phyloP scores from a whole-genome alignment of 64 coral and sea anemone genomes.

The Astreopora myriophthalma region DNA sequence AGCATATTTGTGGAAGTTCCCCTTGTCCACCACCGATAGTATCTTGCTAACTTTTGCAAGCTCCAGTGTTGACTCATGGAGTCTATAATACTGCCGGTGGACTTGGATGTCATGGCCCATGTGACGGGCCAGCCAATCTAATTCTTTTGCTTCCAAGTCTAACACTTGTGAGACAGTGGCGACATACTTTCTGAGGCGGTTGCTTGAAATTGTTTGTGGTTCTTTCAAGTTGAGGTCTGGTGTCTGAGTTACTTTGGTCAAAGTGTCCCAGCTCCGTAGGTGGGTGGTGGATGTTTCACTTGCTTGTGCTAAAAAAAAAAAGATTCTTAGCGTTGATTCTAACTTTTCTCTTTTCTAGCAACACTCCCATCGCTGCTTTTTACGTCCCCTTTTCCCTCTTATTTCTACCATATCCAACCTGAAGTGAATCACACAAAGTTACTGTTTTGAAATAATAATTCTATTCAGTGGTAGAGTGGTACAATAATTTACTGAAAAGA shows the following conservation, averaged over 20 bases:
- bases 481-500: too few species aligned
- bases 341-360: too few species aligned
- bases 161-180: not conserved
- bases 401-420: slow-evolving; percentile 60
- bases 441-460: too few species aligned
- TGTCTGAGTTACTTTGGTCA: too few species aligned
- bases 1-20: slow-evolving; percentile 9
- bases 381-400: not conserved
- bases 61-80: slow-evolving; percentile 70
- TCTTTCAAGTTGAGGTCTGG: not conserved
- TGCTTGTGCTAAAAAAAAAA: too few species aligned
- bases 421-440: too few species aligned
- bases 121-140: slow-evolving; percentile 51
- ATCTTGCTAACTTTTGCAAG: slow-evolving; percentile 66
- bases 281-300: too few species aligned
- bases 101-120: slow-evolving; percentile 35
- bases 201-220: slow-evolving; percentile 17
- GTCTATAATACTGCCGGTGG: slow-evolving; percentile 56
- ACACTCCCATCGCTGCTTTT: not conserved
- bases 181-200: slow-evolving; percentile 8
- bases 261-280: too few species aligned
- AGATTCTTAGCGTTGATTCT: too few species aligned
- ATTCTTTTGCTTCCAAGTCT: slow-evolving; percentile 11
- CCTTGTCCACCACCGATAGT: slow-evolving; percentile 55
- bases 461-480: too few species aligned